phyloP scores from a whole-genome alignment of 2,888 invertebrate species.

The Zhuqinia jingwanae region DNA sequence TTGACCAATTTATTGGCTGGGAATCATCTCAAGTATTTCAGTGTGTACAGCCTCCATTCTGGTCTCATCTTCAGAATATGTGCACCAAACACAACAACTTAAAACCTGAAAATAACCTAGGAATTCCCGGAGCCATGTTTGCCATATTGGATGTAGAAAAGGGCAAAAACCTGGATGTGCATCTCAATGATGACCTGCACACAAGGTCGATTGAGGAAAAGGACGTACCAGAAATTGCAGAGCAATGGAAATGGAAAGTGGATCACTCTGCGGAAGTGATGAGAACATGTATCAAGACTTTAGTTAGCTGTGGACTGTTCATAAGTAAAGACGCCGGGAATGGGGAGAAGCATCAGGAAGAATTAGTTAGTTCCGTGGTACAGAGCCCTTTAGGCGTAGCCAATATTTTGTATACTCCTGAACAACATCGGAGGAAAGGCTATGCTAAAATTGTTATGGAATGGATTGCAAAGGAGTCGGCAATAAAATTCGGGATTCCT shows the following conservation, averaged over 20 bases:
- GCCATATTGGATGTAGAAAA: constrained; percentile 38
- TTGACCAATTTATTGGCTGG: constrained; percentile 48
- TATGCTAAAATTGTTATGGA: constrained; percentile 21
- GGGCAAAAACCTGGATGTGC: background rate
- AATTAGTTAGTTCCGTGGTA: constrained; percentile 21
- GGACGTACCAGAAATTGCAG: constrained; percentile 14
- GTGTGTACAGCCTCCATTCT: constrained; percentile 20
- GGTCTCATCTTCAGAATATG: constrained; percentile 17
- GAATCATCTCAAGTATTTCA: constrained; percentile 48
- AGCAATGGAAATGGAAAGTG: constrained; percentile 39
- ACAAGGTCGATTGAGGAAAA: background rate
- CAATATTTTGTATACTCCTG: constrained; percentile 43
- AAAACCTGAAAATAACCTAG: background rate
- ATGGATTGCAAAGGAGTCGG: background rate
- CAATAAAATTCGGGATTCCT: background rate
- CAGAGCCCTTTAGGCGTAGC: constrained; percentile 24
- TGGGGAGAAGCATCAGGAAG: constrained; percentile 2
- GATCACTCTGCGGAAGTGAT: constrained; percentile 19
- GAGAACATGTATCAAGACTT: background rate
- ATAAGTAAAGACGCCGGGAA: background rate
- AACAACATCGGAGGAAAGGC: constrained; percentile 24
- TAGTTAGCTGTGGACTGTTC: constrained; percentile 33
- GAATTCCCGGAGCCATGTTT: constrained; percentile 39
- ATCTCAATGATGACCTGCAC: background rate
- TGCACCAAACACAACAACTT: constrained; percentile 3